Evolutionary conservation across 2,113 vertebrate species (phyloP), one percentile per base, ranked within the genome.

Genomic region (Sceloporus undulatus): DNA sequence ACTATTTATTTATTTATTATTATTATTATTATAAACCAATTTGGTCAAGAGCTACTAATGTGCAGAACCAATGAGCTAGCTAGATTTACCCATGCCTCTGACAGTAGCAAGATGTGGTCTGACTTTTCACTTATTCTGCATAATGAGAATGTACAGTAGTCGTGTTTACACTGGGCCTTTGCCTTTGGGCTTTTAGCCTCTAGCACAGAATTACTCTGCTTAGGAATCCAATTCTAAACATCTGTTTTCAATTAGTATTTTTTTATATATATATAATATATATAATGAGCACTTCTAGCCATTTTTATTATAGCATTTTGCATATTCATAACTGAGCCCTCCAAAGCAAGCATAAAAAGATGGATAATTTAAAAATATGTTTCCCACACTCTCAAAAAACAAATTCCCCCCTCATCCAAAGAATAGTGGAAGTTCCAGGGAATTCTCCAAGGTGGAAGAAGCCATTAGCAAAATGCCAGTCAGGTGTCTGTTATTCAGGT

Each of bases 91-190:
- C 2, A 16, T n/a, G 74, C 18, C 42, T 27, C 29, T 74, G 77
- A 87, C 68, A 91, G 87, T 21, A 74, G 84, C 82, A 84, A 42
- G 85, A 91, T 75, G 59, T 54, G 59, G 23, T 88, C 87, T 90
- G 19, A 40, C 5, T 27, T 87, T 79, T 74, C 40, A 11, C 34
- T 52, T 62, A 48, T 5, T 8, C 65, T 91, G 27, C 62, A 82
- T 23, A 90, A 66, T 0, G 11, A 21, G 86, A 0, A 52, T 13
- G 40, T 48, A 48, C 48, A 48, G 48, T 48, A 19, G 27, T 27
- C 89, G 88, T 79, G 73, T 87, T 90, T 85, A 19, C 48, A 68
- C 19, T 21, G 76, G n/a, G 82, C 87, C 65, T 86, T 29, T 71
- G 75, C 48, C 77, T 84, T 87, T 54, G 85, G 1, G 4, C 83